Percentiles rank a stretch among this genome's conserved stretches.
Evolutionary conservation across 2,113 vertebrate species (phyloP).

Genomic region (Semnornis frantzii): DNA sequence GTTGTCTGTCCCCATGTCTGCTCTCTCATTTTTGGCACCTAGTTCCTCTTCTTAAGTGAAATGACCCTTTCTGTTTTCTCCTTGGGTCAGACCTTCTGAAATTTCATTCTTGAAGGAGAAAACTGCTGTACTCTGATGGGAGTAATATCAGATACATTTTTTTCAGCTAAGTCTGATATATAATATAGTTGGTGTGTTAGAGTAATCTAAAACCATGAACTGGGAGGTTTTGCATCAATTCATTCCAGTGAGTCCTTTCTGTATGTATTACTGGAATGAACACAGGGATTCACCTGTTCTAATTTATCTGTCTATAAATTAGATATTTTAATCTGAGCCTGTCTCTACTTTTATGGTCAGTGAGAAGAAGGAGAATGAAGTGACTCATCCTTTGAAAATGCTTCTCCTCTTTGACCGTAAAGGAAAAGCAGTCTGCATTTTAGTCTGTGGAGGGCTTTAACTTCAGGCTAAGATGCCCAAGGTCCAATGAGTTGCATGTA

Average conservation of each 20-base stretch:
- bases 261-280: neutral
- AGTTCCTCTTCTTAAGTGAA: neutral
- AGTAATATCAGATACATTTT: slow-evolving; percentile 13
- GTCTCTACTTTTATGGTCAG: neutral
- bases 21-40: neutral
- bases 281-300: slow-evolving; percentile 30
- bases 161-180: slow-evolving; percentile 7
- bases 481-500: neutral
- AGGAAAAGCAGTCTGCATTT: neutral
- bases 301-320: neutral
- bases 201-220: neutral
- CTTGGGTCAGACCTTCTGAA: neutral
- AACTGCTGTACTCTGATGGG: neutral
- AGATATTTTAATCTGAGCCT: slow-evolving; percentile 29
- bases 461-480: neutral
- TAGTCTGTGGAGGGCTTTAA: neutral
- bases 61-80: neutral
- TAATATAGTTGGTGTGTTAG: neutral
- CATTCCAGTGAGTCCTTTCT: neutral
- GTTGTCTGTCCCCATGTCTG: neutral
- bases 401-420: neutral
- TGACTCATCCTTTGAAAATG: slow-evolving; percentile 22
- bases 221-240: neutral
- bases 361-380: neutral
- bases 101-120: slow-evolving; percentile 32